Conservation (phyloP, 2,113 vertebrate genomes). For the Todiramphus chloris region DNA sequence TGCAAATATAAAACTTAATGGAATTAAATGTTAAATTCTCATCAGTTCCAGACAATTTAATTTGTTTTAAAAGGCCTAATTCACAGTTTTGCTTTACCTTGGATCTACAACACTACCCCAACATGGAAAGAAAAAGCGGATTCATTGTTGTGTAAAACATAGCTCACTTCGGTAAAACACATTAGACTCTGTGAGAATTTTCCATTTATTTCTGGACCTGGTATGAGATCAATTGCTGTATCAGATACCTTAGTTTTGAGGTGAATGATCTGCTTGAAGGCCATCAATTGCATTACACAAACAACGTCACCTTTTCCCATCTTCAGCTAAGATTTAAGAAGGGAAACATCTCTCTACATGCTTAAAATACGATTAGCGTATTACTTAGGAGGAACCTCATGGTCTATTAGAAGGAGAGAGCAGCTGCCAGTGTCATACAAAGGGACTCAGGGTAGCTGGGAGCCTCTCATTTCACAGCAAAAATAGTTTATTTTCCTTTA, state of each 20-base stretch:
- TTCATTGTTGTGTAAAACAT: background rate
- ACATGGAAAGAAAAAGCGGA: background rate
- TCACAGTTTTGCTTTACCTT: background rate
- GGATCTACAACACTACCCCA: background rate
- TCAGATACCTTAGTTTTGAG: background rate
- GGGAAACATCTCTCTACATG: conserved; percentile 5
- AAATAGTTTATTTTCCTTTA: conserved; percentile 26
- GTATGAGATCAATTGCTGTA: background rate
- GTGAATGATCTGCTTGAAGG: background rate
- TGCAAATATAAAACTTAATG: background rate
- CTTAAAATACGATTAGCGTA: conserved; percentile 21
- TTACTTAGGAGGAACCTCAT: conserved; percentile 52
- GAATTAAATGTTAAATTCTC: background rate
- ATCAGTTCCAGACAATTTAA: background rate
- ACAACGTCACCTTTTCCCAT: background rate
- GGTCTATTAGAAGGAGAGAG: conserved; percentile 45
- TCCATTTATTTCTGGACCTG: background rate
- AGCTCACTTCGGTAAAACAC: accelerated
- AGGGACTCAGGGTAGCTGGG: background rate
- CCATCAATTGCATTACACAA: background rate
- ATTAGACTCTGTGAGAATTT: background rate
- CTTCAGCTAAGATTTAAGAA: conserved; percentile 26
- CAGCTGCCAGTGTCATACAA: conserved; percentile 21
- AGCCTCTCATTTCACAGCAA: background rate
- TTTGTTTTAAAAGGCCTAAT: background rate